Evolutionary conservation across 2,888 invertebrate species (phyloP).

Genomic region (Pristionchus entomophagus): DNA sequence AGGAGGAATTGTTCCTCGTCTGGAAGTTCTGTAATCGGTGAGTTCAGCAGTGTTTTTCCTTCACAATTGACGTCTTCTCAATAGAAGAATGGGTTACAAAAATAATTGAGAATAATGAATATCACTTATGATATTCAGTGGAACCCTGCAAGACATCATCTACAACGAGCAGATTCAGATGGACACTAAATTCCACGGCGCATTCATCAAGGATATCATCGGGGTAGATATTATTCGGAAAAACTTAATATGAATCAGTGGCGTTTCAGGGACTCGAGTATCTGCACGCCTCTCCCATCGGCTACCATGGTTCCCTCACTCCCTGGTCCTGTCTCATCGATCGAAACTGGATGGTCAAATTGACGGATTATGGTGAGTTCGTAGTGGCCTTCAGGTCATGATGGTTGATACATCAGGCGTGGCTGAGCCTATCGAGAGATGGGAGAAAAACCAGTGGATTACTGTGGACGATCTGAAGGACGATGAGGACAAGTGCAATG

Average conservation of each 20-base stretch:
- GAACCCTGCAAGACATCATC: constrained; percentile 60
- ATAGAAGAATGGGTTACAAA: no score
- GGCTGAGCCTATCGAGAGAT: constrained; percentile 72
- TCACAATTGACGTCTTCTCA: no score
- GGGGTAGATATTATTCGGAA: constrained; percentile 50
- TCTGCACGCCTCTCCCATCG: constrained; percentile 64
- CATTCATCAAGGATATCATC: constrained; percentile 64
- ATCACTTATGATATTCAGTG: constrained; percentile 23
- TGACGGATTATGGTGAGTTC: constrained; percentile 66
- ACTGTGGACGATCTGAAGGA: constrained; percentile 57
- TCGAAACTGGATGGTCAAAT: constrained; percentile 66
- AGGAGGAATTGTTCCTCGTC: constrained; percentile 70
- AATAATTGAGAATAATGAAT: neutral
- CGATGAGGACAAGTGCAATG: constrained; percentile 71
- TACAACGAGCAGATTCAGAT: constrained; percentile 62
- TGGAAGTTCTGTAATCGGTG: constrained; percentile 74
- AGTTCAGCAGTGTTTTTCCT: neutral
- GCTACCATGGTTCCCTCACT: constrained; percentile 65
- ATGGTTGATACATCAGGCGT: constrained; percentile 51
- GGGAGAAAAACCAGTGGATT: constrained; percentile 71
- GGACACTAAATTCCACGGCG: constrained; percentile 65
- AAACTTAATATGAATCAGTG: neutral
- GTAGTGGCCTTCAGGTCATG: neutral
- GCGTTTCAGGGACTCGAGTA: constrained; percentile 59
- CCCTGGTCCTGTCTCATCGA: constrained; percentile 67